Evolutionary conservation across 2,797 vertebrate genomes (phyloP).

Genomic region (Nyctalus aviator): DNA sequence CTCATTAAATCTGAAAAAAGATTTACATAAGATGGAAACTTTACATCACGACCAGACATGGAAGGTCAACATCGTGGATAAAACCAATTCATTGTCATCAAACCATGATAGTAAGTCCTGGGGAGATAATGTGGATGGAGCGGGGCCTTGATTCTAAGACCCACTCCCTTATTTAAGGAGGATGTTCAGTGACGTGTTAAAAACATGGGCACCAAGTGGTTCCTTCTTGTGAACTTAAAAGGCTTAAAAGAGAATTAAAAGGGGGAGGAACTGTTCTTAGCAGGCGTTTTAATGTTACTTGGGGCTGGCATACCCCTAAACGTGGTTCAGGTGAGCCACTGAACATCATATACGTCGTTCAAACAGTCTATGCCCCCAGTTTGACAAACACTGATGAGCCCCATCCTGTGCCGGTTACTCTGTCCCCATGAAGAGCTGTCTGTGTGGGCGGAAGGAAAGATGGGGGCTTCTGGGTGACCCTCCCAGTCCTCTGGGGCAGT

Average conservation of each 20-base stretch:
- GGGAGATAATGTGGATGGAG: neutral
- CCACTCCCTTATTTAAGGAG: neutral
- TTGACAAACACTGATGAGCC: neutral
- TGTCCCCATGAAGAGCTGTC: neutral
- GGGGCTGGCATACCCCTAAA: too few species aligned
- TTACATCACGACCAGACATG: neutral
- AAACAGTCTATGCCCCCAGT: neutral
- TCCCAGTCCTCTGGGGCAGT: neutral
- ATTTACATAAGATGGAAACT: neutral
- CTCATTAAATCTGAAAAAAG: constrained; percentile 24
- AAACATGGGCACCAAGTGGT: neutral
- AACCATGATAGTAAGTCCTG: neutral
- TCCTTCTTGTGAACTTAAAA: neutral
- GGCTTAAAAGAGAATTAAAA: neutral
- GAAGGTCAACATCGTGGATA: neutral
- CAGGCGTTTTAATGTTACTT: neutral
- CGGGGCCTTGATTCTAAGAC: neutral
- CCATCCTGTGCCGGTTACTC: too few species aligned
- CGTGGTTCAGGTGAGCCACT: neutral
- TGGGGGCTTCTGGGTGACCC: neutral
- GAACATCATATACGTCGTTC: neutral
- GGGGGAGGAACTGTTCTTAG: neutral
- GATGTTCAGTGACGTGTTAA: neutral
- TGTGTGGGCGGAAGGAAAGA: neutral
- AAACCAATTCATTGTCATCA: neutral